Percentiles rank a stretch among this genome's conserved stretches.
phyloP scores from a whole-genome alignment of 2,888 invertebrate species.

The Troglohyphantes excavatus region DNA sequence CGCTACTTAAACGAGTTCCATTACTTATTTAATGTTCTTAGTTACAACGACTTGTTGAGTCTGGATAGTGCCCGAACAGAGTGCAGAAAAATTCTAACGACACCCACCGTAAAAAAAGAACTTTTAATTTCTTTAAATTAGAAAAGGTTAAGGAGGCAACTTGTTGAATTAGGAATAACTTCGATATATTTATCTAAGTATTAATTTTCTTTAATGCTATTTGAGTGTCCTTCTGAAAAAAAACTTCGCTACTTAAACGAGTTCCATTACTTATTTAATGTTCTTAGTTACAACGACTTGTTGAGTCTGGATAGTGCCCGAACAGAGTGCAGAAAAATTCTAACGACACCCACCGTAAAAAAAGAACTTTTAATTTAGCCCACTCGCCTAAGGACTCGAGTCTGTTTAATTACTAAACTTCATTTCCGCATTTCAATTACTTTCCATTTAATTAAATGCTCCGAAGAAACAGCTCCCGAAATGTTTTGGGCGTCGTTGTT shows the following conservation, averaged over 20 bases:
- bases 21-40: too few relatives aligned
- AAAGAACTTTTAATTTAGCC: constrained; percentile 8
- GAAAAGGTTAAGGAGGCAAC: too few relatives aligned
- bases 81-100: constrained; percentile 4
- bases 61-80: too few relatives aligned
- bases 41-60: too few relatives aligned
- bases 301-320: too few relatives aligned
- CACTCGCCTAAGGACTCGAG: neutral
- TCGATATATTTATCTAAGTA: too few relatives aligned
- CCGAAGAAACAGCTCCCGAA: neutral
- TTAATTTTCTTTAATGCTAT: too few relatives aligned
- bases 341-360: neutral
- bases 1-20: too few relatives aligned
- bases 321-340: neutral
- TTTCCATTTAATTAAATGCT: constrained; percentile 23
- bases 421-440: constrained; percentile 17
- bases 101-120: neutral
- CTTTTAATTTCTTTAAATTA: constrained; percentile 14
- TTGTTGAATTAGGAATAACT: too few relatives aligned
- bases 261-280: too few relatives aligned
- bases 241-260: too few relatives aligned
- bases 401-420: constrained; percentile 32
- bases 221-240: too few relatives aligned
- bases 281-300: neutral
- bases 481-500: neutral